Conservation (phyloP, 2,113 vertebrate genomes). For the Anolis carolinensis region DNA sequence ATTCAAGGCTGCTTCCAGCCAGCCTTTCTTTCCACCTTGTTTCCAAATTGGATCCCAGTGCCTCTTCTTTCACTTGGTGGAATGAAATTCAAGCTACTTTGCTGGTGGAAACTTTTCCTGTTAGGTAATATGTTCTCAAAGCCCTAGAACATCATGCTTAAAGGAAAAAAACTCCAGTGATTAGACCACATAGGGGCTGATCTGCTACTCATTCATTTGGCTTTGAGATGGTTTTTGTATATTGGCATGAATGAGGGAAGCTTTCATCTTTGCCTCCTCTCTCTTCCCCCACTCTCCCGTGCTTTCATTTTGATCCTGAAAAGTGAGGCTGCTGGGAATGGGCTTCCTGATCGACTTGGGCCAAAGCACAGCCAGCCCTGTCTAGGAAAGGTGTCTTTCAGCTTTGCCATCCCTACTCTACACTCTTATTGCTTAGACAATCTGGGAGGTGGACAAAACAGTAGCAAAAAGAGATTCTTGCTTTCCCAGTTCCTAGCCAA, state of each 20-base stretch:
- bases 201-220: not conserved
- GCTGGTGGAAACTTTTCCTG: not conserved
- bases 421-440: not conserved
- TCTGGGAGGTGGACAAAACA: not conserved
- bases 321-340: not conserved
- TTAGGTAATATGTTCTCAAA: not conserved
- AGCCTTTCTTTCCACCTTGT: not conserved
- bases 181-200: not conserved
- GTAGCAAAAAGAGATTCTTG: not conserved
- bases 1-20: not conserved
- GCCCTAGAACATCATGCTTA: not conserved
- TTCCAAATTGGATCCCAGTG: not conserved
- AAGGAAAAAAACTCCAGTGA: not conserved
- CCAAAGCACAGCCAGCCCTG: too few relatives aligned
- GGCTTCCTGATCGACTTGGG: too few relatives aligned
- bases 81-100: not conserved
- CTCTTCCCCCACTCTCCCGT: not conserved
- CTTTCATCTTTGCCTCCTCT: not conserved
- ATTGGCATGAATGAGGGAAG: not conserved
- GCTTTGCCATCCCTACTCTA: not conserved
- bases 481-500: not conserved
- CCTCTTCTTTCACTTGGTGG: constrained; percentile 8
- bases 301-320: not conserved
- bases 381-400: not conserved
- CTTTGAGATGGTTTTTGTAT: not conserved